Base-by-base conservation (phyloP, 2,888 invertebrate genomes). In the Pogonocherus hispidulus region DNA sequence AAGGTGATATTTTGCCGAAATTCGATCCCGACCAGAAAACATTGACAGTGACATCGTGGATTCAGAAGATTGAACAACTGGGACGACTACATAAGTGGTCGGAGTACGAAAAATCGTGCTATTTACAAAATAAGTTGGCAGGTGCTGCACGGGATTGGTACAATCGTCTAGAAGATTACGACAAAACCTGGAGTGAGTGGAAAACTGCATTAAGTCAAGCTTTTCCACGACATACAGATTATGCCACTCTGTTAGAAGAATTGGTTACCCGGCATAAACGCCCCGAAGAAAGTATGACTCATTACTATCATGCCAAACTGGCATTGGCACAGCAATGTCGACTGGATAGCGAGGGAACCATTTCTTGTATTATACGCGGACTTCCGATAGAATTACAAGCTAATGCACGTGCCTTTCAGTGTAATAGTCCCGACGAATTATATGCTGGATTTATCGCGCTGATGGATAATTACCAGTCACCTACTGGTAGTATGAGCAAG, bases 361-460 rank as follows among this genome's bases (percentile, higher is more conserved):
- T 35, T 4, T 56, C 56, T 1, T 56, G 32, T 20, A 8, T 57
- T 3, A 57, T 41, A 1, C 32, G 18, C 1, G 57, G 44, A 18
- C 14, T 57, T 11, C 57, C 37, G 11, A 6, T 41, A 1, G 44
- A 57, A n/a, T 37, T 57, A 5, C 57, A 41, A 9, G 8, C 41
- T 3, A 57, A 57, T 41, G 57, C 44, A 1, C 6, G 57, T 3
- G 57, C 19, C 2, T 35, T 57, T n/a, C 41, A 57, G 11, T 57
- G 41, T 19, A 18, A 11, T 18, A 44, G 19, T 3, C 22, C 11
- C 5, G 57, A 57, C 37, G 22, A 41, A 41, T 20, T 44, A 3
- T 57, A 57, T 19, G 41, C 44, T 2, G 56, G 20, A 32, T 56
- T 44, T 20, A 57, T 57, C 8, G 44, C 56, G 3, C 57, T 23